phyloP scores from a whole-genome alignment of 2,113 vertebrate species.

The Cryptotis parvus region DNA sequence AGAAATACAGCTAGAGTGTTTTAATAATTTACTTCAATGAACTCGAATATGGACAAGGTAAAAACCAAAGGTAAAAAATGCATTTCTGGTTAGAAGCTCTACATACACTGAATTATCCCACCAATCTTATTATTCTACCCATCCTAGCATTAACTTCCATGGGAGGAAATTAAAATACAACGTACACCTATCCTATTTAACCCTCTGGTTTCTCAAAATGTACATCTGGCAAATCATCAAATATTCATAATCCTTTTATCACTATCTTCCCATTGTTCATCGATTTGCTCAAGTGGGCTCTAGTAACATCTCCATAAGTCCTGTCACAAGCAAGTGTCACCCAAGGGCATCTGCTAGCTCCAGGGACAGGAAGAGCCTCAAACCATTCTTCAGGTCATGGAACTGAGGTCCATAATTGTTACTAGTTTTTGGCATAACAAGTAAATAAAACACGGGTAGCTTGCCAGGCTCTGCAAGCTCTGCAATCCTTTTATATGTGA shows the following conservation, averaged over 20 bases:
- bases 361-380: too few species aligned
- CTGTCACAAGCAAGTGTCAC: too few species aligned
- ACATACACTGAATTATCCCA: too few species aligned
- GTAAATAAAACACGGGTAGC: too few species aligned
- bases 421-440: too few species aligned
- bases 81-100: neutral
- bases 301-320: too few species aligned
- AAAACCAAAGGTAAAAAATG: neutral
- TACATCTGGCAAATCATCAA: neutral
- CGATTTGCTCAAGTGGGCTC: too few species aligned
- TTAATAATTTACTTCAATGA: constrained; percentile 64
- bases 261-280: too few species aligned
- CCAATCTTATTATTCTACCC: neutral
- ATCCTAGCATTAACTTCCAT: neutral
- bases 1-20: neutral
- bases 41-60: neutral
- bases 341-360: too few species aligned
- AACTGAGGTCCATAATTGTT: too few species aligned
- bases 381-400: too few species aligned
- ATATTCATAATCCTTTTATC: neutral
- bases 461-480: too few species aligned
- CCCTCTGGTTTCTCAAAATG: neutral
- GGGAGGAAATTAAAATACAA: neutral
- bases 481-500: neutral
- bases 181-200: neutral